Base-by-base conservation (phyloP, 2,113 vertebrate species). In the Labeo rohita region DNA sequence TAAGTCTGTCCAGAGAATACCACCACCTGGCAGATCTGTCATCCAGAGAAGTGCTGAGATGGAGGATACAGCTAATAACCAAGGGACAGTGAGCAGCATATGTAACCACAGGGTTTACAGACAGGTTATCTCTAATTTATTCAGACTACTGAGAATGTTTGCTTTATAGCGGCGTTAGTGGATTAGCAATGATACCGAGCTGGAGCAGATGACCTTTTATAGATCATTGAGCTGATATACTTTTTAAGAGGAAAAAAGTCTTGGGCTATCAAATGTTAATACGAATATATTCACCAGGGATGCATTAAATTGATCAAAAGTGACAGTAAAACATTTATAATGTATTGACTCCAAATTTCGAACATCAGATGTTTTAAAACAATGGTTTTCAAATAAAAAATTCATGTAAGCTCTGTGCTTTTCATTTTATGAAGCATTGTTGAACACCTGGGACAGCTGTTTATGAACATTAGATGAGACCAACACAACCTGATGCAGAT, bases 11-110 rank as follows among this genome's bases (percentile, higher is more conserved):
- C 61, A 61, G 82, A 66, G 83, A 73, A 70, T 28, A 85, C n/a
- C 47, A 70, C 80, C 36, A 73, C 84, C 73, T 86, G 87, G 84
- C 84, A 81, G 81, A 76, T 84, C 70, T 86, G 82, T 84, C 85
- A 76, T 56, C 47, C 36, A 54, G 45, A 2, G 23, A 80, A 68
- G 16, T 84, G 85, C 88, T 84, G 85, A 84, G 82, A 79, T 28
- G 39, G 75, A 84, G 76, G 36, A 76, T 80, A 72, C 18, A 16
- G 63, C 73, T 54, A 66, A 79, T 88, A 83, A 88, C 16, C 10
- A 10, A 16, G 36, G 68, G 34, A 86, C 70, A 15, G 52, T 70
- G 59, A 75, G 68, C 39, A 56, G 75, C 39, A 77, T 61, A 47
- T 23, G 87, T 72, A 81, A 81, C 65, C 50, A 70, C 9, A 80